Conservation (phyloP, 2,888 invertebrate genomes). For the Leptinotarsa peninsularis region DNA sequence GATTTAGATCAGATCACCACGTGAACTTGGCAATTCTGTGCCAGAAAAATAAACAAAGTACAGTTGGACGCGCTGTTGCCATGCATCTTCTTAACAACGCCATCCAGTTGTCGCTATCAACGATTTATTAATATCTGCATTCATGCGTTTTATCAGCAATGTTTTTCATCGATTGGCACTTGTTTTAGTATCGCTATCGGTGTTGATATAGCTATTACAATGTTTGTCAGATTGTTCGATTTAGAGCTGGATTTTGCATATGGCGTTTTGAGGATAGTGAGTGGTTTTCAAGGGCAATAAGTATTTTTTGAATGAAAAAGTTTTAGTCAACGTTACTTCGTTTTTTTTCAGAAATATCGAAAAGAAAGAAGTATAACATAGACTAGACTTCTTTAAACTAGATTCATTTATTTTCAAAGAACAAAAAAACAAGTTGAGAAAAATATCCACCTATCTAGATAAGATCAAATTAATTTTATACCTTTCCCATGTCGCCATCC, state of each 20-base stretch:
- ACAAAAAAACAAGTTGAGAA: too few relatives aligned
- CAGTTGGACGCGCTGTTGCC: not conserved
- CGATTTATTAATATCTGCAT: not conserved
- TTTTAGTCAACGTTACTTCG: too few relatives aligned
- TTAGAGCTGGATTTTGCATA: not conserved
- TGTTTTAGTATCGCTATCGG: not conserved
- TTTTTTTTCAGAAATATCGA: too few relatives aligned
- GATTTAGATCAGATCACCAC: not conserved
- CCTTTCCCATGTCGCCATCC: too few relatives aligned
- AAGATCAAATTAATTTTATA: too few relatives aligned
- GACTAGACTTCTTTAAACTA: too few relatives aligned
- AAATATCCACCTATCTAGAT: too few relatives aligned
- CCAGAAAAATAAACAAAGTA: not conserved
- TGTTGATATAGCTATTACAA: not conserved
- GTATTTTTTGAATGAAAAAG: too few relatives aligned
- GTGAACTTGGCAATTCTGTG: not conserved
- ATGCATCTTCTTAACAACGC: conserved; percentile 3
- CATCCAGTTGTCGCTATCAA: not conserved
- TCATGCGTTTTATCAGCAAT: not conserved
- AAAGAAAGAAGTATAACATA: too few relatives aligned
- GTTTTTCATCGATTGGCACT: not conserved
- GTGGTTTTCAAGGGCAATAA: too few relatives aligned
- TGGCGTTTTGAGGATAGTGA: too few relatives aligned
- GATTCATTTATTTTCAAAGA: too few relatives aligned
- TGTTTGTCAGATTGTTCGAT: not conserved